Percentiles rank a stretch among this genome's conserved stretches.
Conservation (phyloP, 2,888 invertebrate genomes). For the Lapara coniferarum region DNA sequence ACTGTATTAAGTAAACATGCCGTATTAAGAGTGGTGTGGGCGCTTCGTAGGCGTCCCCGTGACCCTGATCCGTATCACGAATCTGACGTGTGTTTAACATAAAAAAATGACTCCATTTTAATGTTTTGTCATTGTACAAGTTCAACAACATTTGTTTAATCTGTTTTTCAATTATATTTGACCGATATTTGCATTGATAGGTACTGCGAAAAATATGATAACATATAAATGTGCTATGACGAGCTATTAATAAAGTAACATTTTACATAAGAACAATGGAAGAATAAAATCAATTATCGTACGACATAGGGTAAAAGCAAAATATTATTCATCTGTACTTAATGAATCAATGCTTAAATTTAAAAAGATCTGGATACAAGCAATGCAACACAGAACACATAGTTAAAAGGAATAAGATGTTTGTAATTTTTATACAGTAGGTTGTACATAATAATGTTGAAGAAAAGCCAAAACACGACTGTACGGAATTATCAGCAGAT, state of each 20-base stretch:
- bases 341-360: too few relatives aligned
- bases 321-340: too few relatives aligned
- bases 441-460: background rate
- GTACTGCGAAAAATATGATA: background rate
- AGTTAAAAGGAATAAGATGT: too few relatives aligned
- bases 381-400: too few relatives aligned
- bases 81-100: conserved; percentile 34
- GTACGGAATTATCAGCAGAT: background rate
- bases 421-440: too few relatives aligned
- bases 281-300: too few relatives aligned
- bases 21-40: conserved; percentile 57
- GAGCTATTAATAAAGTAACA: too few relatives aligned
- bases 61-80: conserved; percentile 47
- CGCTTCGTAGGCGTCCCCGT: conserved; percentile 53
- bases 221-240: too few relatives aligned
- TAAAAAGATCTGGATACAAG: too few relatives aligned
- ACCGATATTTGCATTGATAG: background rate
- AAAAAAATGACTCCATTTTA: background rate
- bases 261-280: too few relatives aligned
- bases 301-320: too few relatives aligned
- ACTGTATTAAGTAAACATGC: conserved; percentile 49
- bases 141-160: conserved; percentile 8
- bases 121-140: background rate
- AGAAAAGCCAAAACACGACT: background rate
- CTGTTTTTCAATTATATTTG: background rate